A percentile compares a stretch with the other conserved stretches of the same genome.
Conservation (phyloP, 2,113 vertebrate species). For the human region DNA sequence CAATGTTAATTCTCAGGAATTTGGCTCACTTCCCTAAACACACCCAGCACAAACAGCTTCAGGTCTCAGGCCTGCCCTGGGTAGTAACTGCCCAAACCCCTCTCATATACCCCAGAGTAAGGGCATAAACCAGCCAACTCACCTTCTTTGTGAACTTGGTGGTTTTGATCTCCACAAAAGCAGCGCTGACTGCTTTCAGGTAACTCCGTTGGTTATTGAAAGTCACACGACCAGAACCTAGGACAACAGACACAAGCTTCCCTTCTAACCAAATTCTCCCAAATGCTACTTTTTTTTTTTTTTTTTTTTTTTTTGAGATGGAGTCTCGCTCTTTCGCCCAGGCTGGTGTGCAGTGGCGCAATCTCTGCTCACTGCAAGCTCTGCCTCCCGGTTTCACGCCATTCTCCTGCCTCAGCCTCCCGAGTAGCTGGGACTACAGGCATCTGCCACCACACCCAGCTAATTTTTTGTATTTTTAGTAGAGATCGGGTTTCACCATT, state of each 20-base stretch:
- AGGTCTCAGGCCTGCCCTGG: fast-evolving
- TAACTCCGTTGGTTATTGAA: slow-evolving; percentile 99
- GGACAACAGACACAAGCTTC: background rate
- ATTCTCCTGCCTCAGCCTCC: too few species aligned
- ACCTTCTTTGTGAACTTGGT: slow-evolving; percentile 99
- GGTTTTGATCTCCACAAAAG: slow-evolving; percentile 98
- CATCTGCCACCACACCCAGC: too few species aligned
- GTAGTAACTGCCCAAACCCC: background rate
- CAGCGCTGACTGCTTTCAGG: slow-evolving; percentile 96
- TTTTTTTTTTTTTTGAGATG: too few species aligned
- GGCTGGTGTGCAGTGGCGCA: too few species aligned
- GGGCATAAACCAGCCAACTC: background rate
- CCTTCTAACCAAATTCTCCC: background rate
- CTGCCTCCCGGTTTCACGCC: too few species aligned
- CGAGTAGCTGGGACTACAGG: too few species aligned
- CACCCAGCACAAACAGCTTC: fast-evolving
- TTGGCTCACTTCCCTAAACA: background rate
- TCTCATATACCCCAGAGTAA: background rate
- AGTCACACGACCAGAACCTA: slow-evolving; percentile 98
- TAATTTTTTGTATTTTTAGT: too few species aligned
- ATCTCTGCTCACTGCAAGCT: too few species aligned
- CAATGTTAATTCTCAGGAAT: background rate
- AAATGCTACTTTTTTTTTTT: background rate
- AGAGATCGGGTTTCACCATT: too few species aligned
- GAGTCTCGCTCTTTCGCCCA: too few species aligned